Base-by-base conservation (phyloP, 2,888 invertebrate genomes). In the Melanchra persicariae region DNA sequence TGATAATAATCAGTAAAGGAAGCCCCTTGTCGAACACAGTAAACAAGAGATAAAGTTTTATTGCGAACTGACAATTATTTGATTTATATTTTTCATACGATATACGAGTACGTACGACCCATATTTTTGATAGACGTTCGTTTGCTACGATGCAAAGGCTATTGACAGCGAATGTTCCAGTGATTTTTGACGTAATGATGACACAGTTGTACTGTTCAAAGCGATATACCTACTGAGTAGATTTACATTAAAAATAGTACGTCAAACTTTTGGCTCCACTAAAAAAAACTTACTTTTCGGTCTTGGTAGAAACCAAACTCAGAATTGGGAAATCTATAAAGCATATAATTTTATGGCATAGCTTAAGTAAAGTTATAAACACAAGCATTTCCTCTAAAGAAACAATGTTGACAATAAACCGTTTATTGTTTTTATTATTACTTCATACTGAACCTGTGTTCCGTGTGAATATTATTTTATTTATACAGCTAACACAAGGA, bases 1-100 rank as follows among this genome's bases (percentile, higher is more conserved):
- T 58, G 63, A 79, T 79, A 66, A 79, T 79, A 64, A 72, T 83
- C 70, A 63, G 60, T 83, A 52, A 69, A 77, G 81, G 82, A 80
- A 82, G 73, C 77, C 73, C 60, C 60, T 82, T 82, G 83, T 83
- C 22, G n/a, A 45, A 68, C 51, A 30, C 51, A 76, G 70, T 80
- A 73, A 82, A 81, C 62, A 81, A n/a, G 59, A 81, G 75, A 84
- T 79, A 84, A 82, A 17, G 24, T 58, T 79, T 70, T 57, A 83
- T 83, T 63, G 52, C 55, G 15, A 58, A 69, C 73, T 52, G 82
- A 34, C 74, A 45, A 60, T 63, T 55, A 77, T 74, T 63, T 81
- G 82, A 82, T 83, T 79, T 71, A 83, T 69, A 65, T 70, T 64
- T 61, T 63, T 45, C 69, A 82, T 57, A 70, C 58, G 58, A 40